Conservation (phyloP, 2,888 invertebrate species). For the Lottia gigantea region DNA sequence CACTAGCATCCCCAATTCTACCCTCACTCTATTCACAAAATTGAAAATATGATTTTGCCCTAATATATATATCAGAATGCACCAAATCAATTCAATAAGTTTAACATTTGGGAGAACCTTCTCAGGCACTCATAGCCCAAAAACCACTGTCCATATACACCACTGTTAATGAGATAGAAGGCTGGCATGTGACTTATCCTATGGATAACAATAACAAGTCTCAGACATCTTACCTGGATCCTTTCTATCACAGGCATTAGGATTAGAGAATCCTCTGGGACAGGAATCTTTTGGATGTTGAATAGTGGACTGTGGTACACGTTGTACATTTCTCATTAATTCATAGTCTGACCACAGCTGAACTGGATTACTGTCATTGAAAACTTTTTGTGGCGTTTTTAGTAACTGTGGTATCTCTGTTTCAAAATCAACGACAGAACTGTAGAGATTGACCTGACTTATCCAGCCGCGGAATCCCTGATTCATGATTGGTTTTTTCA, state of each 20-base stretch:
- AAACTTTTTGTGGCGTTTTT: slow-evolving; percentile 23
- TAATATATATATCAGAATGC: too few relatives aligned
- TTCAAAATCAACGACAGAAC: slow-evolving; percentile 34
- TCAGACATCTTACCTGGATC: slow-evolving; percentile 14
- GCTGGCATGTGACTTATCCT: too few relatives aligned
- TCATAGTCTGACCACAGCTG: slow-evolving; percentile 41
- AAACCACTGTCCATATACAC: too few relatives aligned
- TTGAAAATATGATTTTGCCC: too few relatives aligned
- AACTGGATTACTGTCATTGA: neutral
- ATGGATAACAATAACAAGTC: too few relatives aligned
- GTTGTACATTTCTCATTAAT: slow-evolving; percentile 25
- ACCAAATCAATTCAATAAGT: too few relatives aligned
- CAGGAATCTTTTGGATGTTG: slow-evolving; percentile 19
- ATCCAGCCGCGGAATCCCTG: slow-evolving; percentile 52
- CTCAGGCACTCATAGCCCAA: too few relatives aligned
- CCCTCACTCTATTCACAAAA: too few relatives aligned
- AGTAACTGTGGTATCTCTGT: slow-evolving; percentile 35
- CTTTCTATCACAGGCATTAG: slow-evolving; percentile 14
- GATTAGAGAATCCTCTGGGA: slow-evolving; percentile 25
- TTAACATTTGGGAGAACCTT: too few relatives aligned
- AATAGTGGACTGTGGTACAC: slow-evolving; percentile 24
- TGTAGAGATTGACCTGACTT: slow-evolving; percentile 51
- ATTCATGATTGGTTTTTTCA: slow-evolving; percentile 25
- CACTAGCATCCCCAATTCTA: too few relatives aligned
- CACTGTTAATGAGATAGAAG: too few relatives aligned